These are phyloP conservation scores for Hemibagrus wyckioides DNA, from an alignment of 2,113 vertebrate genomes.

Conservation along the genomic window DNA sequence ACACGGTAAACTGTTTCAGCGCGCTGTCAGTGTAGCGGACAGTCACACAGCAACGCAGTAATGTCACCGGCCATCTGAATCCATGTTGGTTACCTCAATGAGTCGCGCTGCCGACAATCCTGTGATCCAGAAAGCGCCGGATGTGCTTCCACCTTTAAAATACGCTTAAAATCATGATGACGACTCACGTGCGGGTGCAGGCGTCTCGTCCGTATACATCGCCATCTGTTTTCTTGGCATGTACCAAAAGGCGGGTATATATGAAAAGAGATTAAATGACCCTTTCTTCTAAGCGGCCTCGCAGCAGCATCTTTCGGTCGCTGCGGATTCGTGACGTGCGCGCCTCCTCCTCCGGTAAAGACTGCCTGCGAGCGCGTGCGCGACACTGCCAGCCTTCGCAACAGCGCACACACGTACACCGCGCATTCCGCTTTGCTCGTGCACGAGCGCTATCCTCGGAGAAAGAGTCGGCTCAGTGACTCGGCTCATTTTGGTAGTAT, in stretches of 20 bases:
- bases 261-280: conserved; percentile 47
- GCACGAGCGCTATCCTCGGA: background rate
- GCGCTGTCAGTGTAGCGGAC: conserved; percentile 9
- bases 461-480: background rate
- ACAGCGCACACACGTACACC: conserved; percentile 64
- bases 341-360: conserved; percentile 51
- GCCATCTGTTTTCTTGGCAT: background rate
- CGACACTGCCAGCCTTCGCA: conserved; percentile 73
- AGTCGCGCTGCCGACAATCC: conserved; percentile 49
- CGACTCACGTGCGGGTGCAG: conserved; percentile 57
- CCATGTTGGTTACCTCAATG: conserved; percentile 64
- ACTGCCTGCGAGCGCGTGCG: conserved; percentile 69
- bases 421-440: conserved; percentile 49
- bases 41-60: background rate
- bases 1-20: background rate
- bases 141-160: conserved; percentile 68
- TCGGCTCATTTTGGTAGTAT: background rate
- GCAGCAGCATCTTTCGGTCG: conserved; percentile 74
- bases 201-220: conserved; percentile 23
- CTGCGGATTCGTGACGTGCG: conserved; percentile 76
- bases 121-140: conserved; percentile 67
- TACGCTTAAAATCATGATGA: conserved; percentile 54
- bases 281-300: conserved; percentile 68
- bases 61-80: conserved; percentile 38
- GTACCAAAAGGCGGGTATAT: background rate